Evolutionary conservation across 2,888 invertebrate genomes (phyloP).

Genomic region (Octodonta nipae): DNA sequence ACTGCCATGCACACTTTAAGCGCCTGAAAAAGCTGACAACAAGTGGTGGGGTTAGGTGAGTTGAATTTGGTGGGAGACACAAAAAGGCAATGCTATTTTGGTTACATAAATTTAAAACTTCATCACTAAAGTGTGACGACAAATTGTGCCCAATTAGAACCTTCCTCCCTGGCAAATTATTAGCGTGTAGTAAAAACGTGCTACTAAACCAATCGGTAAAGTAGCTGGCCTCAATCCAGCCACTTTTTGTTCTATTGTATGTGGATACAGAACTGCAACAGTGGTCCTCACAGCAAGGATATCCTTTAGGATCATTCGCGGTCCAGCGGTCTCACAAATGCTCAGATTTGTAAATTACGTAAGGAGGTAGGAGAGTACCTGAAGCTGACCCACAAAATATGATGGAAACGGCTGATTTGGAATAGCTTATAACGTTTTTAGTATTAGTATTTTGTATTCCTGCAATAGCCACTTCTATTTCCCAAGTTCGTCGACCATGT

Average conservation of each 20-base stretch:
- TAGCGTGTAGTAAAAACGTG: slow-evolving; percentile 15
- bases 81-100: slow-evolving; percentile 25
- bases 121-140: slow-evolving; percentile 5
- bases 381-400: slow-evolving; percentile 2
- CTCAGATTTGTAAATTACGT: slow-evolving; percentile 2
- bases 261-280: neutral
- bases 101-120: slow-evolving; percentile 9
- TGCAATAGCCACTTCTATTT: no score
- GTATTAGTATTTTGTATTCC: no score
- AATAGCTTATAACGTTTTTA: no score
- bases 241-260: neutral
- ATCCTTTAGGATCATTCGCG: neutral
- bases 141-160: slow-evolving; percentile 25
- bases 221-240: no score
- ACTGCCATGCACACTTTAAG: no score
- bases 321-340: neutral
- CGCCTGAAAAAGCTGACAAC: no score
- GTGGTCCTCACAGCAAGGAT: no score
- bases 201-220: slow-evolving; percentile 21
- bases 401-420: no score
- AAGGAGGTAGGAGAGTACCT: slow-evolving; percentile 1
- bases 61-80: slow-evolving; percentile 20
- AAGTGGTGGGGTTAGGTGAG: slow-evolving; percentile 21
- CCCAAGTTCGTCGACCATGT: no score
- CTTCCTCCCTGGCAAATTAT: slow-evolving; percentile 11